phyloP scores from a whole-genome alignment of 2,797 vertebrate species.

The Hydrophis major region DNA sequence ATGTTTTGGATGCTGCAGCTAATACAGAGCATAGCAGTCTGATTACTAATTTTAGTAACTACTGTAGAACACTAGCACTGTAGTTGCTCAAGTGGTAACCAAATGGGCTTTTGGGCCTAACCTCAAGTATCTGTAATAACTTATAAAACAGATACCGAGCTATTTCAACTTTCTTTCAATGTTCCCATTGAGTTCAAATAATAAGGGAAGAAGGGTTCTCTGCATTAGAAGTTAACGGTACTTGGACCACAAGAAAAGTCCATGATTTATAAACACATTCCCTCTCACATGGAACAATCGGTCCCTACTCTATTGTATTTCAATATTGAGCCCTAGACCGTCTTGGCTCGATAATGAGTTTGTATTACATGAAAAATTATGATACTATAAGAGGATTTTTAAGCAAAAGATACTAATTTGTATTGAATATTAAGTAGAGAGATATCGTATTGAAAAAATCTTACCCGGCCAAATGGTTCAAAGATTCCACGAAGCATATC shows the following conservation, averaged over 20 bases:
- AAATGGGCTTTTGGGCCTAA: background rate
- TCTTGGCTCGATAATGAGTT: background rate
- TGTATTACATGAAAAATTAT: background rate
- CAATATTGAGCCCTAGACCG: background rate
- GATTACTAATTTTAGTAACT: background rate
- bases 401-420: background rate
- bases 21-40: background rate
- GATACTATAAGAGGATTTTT: background rate
- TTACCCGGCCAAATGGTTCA: conserved; percentile 93
- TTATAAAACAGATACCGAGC: background rate
- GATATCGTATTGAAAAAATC: background rate
- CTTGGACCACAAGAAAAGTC: background rate
- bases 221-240: background rate
- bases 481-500: conserved; percentile 98
- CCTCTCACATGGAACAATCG: background rate
- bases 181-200: background rate
- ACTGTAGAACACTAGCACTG: background rate
- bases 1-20: background rate
- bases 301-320: background rate
- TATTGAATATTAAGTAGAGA: background rate
- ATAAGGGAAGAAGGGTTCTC: background rate
- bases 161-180: background rate
- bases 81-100: background rate
- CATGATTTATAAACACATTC: background rate
- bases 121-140: background rate